phyloP scores from a whole-genome alignment of 2,113 vertebrate genomes.

The Ochotona princeps region DNA sequence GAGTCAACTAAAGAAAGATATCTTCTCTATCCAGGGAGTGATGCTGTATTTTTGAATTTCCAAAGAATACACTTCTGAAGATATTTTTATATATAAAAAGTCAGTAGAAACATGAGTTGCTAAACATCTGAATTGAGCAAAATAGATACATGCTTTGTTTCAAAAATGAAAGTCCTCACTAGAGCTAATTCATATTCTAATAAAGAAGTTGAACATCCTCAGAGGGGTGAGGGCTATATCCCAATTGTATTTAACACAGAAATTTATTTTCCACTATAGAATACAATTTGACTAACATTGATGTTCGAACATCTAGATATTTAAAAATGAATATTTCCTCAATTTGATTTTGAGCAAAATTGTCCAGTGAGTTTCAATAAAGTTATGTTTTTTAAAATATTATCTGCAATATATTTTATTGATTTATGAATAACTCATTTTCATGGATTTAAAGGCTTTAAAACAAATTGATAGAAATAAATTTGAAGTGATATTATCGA shows the following conservation, averaged over 20 bases:
- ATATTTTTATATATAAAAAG: not conserved
- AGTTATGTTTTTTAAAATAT: slow-evolving; percentile 5
- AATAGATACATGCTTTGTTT: not conserved
- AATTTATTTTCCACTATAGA: not conserved
- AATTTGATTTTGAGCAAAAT: slow-evolving; percentile 27
- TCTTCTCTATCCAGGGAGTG: not conserved
- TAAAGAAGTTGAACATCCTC: not conserved
- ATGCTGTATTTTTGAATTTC: not conserved
- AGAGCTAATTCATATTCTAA: not conserved
- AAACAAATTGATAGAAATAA: not conserved
- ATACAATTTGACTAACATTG: not conserved
- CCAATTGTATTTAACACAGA: not conserved
- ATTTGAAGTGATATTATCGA: not conserved
- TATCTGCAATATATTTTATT: not conserved
- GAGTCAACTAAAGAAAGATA: not conserved
- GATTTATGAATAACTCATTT: not conserved
- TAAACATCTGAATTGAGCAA: slow-evolving; percentile 7
- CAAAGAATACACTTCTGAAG: not conserved
- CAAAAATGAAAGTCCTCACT: not conserved
- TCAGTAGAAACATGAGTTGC: not conserved
- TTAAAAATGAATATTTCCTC: not conserved
- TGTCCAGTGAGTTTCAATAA: not conserved
- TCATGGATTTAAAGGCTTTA: not conserved
- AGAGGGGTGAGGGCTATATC: not conserved
- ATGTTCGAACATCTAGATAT: not conserved